Evolutionary conservation across 2,113 vertebrate genomes (phyloP).

Genomic region (Silurus meridionalis): DNA sequence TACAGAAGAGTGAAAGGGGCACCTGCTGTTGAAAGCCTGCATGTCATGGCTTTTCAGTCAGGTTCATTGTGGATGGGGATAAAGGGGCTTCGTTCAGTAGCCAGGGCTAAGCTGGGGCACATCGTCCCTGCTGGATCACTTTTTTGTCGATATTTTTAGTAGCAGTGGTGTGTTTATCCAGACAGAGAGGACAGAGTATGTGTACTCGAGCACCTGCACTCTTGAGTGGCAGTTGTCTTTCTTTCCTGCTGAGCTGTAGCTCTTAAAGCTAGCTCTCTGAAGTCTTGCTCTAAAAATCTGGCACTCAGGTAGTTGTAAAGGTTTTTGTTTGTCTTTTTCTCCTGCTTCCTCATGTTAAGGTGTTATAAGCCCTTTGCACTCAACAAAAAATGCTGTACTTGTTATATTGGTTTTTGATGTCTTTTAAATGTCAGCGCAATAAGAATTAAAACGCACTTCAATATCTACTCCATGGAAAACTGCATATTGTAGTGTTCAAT

Average conservation of each 20-base stretch:
- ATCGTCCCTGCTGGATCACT: slow-evolving; percentile 63
- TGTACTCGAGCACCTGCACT: slow-evolving; percentile 4
- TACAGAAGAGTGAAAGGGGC: slow-evolving; percentile 53
- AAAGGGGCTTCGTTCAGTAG: slow-evolving; percentile 62
- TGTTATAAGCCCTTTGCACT: background rate
- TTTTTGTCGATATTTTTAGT: slow-evolving; percentile 70
- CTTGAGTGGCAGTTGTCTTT: slow-evolving; percentile 46
- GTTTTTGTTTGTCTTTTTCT: background rate
- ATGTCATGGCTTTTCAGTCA: slow-evolving; percentile 57
- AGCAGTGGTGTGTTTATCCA: slow-evolving; percentile 72
- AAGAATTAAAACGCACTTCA: background rate
- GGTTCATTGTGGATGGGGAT: slow-evolving; percentile 62
- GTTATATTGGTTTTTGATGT: background rate
- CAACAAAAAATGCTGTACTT: background rate
- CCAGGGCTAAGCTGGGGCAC: slow-evolving; percentile 57
- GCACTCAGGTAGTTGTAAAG: slow-evolving; percentile 28
- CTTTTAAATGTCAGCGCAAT: background rate
- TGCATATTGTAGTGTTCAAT: background rate
- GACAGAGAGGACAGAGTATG: slow-evolving; percentile 49
- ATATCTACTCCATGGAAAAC: background rate
- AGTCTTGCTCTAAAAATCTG: slow-evolving; percentile 43
- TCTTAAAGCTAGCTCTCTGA: slow-evolving; percentile 54
- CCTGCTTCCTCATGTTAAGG: slow-evolving; percentile 12
- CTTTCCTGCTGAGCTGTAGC: slow-evolving; percentile 54
- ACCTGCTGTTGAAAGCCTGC: slow-evolving; percentile 57